Percentiles rank a stretch among this genome's conserved stretches.
Evolutionary conservation across 2,797 vertebrate genomes (phyloP).

Genomic region (Setipinna tenuifilis): DNA sequence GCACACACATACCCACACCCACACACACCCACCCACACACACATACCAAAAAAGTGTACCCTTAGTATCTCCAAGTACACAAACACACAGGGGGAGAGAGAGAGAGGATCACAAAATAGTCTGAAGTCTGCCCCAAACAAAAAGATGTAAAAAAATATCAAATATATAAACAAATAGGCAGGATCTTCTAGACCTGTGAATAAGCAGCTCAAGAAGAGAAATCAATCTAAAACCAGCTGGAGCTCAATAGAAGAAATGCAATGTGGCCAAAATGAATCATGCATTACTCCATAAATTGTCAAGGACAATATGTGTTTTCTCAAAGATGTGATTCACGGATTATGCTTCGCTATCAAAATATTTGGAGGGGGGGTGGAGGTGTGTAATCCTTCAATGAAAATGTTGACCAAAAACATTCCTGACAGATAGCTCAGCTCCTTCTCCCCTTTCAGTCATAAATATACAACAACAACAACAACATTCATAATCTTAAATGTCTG

Average conservation of each 20-base stretch:
- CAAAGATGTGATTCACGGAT: constrained; percentile 5
- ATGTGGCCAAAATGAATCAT: neutral
- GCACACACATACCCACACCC: constrained; percentile 14
- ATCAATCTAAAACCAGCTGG: neutral
- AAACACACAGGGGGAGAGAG: neutral
- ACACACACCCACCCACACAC: neutral
- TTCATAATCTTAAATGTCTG: neutral
- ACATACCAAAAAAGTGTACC: no score
- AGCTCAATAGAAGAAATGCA: neutral
- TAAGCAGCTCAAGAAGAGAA: neutral
- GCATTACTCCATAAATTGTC: neutral
- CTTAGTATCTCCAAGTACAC: neutral
- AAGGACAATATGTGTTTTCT: neutral
- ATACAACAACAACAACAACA: neutral
- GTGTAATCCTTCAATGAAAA: neutral
- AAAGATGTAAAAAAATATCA: neutral
- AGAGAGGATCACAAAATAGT: neutral
- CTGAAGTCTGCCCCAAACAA: neutral
- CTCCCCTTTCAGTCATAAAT: neutral
- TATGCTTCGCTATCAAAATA: neutral
- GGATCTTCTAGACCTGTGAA: neutral
- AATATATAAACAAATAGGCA: neutral
- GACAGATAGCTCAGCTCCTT: neutral
- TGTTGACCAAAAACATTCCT: neutral
- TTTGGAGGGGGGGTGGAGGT: no score